A percentile compares a stretch with the other conserved stretches of the same genome.
Evolutionary conservation across 1,140 invertebrate species (phyloP).

Genomic region (Zaprionus camerounensis): DNA sequence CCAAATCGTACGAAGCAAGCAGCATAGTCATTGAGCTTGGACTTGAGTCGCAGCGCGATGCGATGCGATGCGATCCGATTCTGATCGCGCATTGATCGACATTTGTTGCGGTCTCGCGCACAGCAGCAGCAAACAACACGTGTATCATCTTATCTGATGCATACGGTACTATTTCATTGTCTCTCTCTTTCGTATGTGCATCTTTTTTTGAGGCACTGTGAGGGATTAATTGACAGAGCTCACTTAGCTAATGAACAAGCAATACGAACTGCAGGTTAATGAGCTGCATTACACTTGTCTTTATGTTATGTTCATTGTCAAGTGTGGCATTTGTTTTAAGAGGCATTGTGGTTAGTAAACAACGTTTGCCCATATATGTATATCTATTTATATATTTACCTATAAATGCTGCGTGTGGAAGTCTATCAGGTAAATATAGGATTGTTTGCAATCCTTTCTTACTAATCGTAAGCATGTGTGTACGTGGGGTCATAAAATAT

Average conservation of each 20-base stretch:
- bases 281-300: conserved; percentile 40
- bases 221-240: conserved; percentile 55
- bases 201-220: conserved; percentile 30
- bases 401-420: too few relatives aligned
- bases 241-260: conserved; percentile 23
- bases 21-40: conserved; percentile 37
- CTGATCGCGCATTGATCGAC: conserved; percentile 35
- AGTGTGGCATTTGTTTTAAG: not conserved
- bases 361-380: too few relatives aligned
- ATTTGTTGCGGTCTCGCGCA: conserved; percentile 22
- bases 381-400: too few relatives aligned
- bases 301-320: conserved; percentile 20
- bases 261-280: conserved; percentile 40
- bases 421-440: too few relatives aligned
- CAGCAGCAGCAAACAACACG: conserved; percentile 24
- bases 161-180: not conserved
- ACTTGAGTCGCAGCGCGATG: conserved; percentile 27
- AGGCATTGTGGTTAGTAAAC: not conserved
- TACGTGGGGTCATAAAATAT: too few relatives aligned
- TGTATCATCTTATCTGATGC: conserved; percentile 35
- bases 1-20: conserved; percentile 36
- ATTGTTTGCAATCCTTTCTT: too few relatives aligned
- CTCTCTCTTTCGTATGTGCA: conserved; percentile 15
- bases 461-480: too few relatives aligned
- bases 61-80: conserved; percentile 43